Base-by-base conservation (phyloP, 2,797 vertebrate species). In the Hybognathus amarus region DNA sequence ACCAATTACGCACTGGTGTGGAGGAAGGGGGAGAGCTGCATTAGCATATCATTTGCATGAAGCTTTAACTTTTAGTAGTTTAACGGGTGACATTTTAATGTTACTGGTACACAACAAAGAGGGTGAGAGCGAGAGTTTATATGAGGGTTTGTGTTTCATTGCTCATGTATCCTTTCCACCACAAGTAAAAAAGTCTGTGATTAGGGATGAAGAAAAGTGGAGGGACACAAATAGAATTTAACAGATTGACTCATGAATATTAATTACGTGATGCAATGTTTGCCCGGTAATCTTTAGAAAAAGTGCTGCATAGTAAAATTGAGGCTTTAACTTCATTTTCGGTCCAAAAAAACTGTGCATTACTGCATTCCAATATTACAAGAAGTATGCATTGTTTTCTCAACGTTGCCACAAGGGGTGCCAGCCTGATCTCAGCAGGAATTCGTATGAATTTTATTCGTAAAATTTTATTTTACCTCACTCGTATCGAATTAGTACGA, bases 81-180 rank as follows among this genome's bases (percentile, higher is more conserved):
- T 50, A 81, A 71, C 30, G 38, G 56, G 56, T 82, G 79, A 73
- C 69, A 82, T 74, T 73, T 81, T 66, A 61, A 82, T 52, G 47
- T n/a, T 42, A 75, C 80, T 82, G 67, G 36, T 52, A 52, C 45
- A 52, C 22, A 4, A 64, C 22, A 64, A 10, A 71, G n/a, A 47
- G 69, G 52, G 42, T 11, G 17, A 45, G 56, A 76, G 74, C 0
- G 1, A 3, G 15, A 61, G 74, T 61, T 61, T 59, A 76, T 76
- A 40, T 20, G 42, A 36, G 56, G 15, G 42, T 74, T 73, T 81
- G 18, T n/a, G 40, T 64, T 47, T 47, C 79, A 36, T 11, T 64
- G 56, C 22, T 18, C 27, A 33, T 64, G 38, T 24, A 50, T 27
- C 42, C 30, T 74, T 64, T 52, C 33, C 70, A 64, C 52, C 45